A percentile compares a stretch with the other conserved stretches of the same genome.
phyloP scores from a whole-genome alignment of 2,888 invertebrate species.

The Drosophila atripex region DNA sequence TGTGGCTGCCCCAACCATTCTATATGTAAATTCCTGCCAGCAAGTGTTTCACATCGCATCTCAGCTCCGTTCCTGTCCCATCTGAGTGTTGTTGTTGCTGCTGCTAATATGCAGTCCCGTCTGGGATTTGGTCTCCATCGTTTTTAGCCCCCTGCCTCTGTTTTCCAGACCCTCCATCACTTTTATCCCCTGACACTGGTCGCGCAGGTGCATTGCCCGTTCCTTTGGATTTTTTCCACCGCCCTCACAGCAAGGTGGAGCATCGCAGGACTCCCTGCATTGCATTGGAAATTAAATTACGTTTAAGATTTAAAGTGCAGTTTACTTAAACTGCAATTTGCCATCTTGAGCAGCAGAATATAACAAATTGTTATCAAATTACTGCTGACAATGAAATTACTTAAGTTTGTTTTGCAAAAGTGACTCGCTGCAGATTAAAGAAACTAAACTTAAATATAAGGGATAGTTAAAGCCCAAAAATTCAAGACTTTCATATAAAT shows the following conservation, averaged over 20 bases:
- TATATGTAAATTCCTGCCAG: slow-evolving; percentile 57
- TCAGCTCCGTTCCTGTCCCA: slow-evolving; percentile 12
- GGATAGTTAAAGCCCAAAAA: slow-evolving; percentile 5
- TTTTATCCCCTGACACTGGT: slow-evolving; percentile 3
- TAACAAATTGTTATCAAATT: slow-evolving; percentile 52
- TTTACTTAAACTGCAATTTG: slow-evolving; percentile 43
- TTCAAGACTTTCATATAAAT: slow-evolving; percentile 53
- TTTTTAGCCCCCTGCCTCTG: slow-evolving; percentile 5
- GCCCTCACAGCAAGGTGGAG: not conserved
- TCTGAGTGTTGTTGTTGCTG: slow-evolving; percentile 19
- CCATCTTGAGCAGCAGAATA: slow-evolving; percentile 5
- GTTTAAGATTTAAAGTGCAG: slow-evolving; percentile 68
- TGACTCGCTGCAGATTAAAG: not conserved
- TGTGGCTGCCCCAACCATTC: not conserved
- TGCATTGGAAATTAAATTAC: slow-evolving; percentile 65
- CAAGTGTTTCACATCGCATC: slow-evolving; percentile 63
- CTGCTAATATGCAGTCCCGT: slow-evolving; percentile 62
- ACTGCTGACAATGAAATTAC: slow-evolving; percentile 9
- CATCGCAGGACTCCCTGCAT: slow-evolving; percentile 40
- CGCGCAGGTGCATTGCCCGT: slow-evolving; percentile 29
- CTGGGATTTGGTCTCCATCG: slow-evolving; percentile 25
- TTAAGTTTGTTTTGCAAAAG: not conserved
- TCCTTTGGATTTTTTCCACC: not conserved
- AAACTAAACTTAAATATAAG: no score
- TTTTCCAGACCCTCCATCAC: not conserved